These are phyloP conservation scores for Cynodonichthys magdalenae DNA, from an alignment of 2,797 vertebrate species.

Conservation along the genomic window DNA sequence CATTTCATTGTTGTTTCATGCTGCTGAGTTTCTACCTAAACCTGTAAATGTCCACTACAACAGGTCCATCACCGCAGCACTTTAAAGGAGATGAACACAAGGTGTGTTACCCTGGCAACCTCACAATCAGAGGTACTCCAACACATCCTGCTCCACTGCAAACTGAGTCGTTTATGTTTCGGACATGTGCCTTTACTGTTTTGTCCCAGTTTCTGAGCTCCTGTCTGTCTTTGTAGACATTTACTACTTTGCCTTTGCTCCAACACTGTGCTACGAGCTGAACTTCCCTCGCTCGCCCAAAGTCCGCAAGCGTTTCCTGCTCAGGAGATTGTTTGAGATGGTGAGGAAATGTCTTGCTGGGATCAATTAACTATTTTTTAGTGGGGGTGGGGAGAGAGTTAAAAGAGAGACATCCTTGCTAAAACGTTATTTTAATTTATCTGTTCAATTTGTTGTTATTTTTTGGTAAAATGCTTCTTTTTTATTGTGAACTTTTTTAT, in stretches of 20 bases:
- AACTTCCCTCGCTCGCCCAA: constrained; percentile 90
- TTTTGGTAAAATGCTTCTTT: too few relatives aligned
- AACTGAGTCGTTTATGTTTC: background rate
- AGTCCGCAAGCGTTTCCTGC: constrained; percentile 87
- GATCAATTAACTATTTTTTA: too few relatives aligned
- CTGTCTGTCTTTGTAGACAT: constrained; percentile 76
- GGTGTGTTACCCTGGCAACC: constrained; percentile 89
- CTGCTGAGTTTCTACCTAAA: background rate
- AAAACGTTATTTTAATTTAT: too few relatives aligned
- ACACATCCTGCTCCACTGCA: background rate
- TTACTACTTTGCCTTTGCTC: constrained; percentile 89
- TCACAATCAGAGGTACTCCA: constrained; percentile 80
- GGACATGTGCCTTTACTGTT: background rate
- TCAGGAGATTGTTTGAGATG: constrained; percentile 90
- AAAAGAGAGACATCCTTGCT: too few relatives aligned
- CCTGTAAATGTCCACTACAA: constrained; percentile 34
- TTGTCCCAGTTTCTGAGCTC: constrained; percentile 10
- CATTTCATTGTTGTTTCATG: too few relatives aligned
- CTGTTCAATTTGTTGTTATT: too few relatives aligned
- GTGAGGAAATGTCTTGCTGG: constrained; percentile 70
- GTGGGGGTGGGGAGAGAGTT: too few relatives aligned
- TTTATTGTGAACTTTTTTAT: too few relatives aligned
- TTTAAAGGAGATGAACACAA: constrained; percentile 48
- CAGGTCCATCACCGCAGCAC: constrained; percentile 75
- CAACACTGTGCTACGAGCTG: constrained; percentile 92